Base-by-base conservation (phyloP, 2,888 invertebrate genomes). In the Folsomia manolachei region DNA sequence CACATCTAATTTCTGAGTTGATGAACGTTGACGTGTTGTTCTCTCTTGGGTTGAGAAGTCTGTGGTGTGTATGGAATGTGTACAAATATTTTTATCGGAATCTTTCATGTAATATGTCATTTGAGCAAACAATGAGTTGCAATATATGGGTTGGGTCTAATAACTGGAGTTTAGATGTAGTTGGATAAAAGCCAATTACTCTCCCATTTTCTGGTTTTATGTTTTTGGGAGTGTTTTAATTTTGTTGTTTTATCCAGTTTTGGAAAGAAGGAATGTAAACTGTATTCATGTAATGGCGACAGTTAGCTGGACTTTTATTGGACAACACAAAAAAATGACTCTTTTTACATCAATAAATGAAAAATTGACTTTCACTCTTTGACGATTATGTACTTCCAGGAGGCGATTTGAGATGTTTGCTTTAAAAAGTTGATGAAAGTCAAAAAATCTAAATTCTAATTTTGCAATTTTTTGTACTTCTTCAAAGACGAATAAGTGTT, bases 51-150 rank as follows among this genome's bases (percentile, higher is more conserved):
- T 51, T 51, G 51, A 18, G 18, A 11, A 18, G 9, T 11, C 9
- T 51, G 51, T 19, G 11, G 56, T 56, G 19, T 7, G 18, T 39
- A 19, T 56, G 56, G 56, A 56, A 56, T 56, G 18, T 56, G 56
- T 56, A 56, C 56, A 56, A 56, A 56, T 56, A 56, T 56, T 56
- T 56, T 56, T 56, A 56, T 56, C 56, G 7, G 19, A n/a, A 21
- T 56, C 56, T 56, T 21, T 56, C 63, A n/a, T 63, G 26, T 27
- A 63, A 63, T 63, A 27, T 63, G 63, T 63, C 63, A 63, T 27
- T 63, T 63, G 25, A 56, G 7, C 7, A 39, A 39, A 39, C 39
- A 39, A 39, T 4, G 39, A 39, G 39, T 39, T 39, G 7, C 39
- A 39, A 4, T 39, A 4, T 14, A 9, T 39, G 39, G 7, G 39